Percentiles rank a stretch among this genome's conserved stretches.
phyloP scores from a whole-genome alignment of 35 echinoderm and acorn worm genomes.

The Strongylocentrotus purpuratus region DNA sequence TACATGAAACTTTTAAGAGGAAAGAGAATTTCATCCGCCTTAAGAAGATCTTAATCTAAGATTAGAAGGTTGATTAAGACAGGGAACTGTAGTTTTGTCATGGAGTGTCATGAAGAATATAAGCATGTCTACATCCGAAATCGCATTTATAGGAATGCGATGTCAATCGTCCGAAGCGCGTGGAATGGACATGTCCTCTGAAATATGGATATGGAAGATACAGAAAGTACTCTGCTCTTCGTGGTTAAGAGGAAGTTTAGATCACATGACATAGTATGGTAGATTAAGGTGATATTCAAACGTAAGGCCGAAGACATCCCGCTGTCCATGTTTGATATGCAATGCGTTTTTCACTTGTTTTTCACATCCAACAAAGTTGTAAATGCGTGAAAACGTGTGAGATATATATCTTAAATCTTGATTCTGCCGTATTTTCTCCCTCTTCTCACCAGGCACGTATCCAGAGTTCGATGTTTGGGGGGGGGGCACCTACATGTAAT shows the following conservation, averaged over 20 bases:
- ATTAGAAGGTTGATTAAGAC: too few relatives aligned
- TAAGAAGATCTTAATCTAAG: too few relatives aligned
- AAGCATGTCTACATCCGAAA: background rate
- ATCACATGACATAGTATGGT: background rate
- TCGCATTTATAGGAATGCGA: background rate
- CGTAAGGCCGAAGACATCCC: background rate
- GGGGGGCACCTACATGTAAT: too few relatives aligned
- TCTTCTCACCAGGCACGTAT: too few relatives aligned
- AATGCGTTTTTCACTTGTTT: too few relatives aligned
- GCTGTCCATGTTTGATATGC: too few relatives aligned
- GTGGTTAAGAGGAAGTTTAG: background rate
- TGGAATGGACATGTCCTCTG: background rate
- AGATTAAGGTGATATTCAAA: background rate
- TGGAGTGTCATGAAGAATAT: background rate
- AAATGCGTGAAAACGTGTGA: too few relatives aligned
- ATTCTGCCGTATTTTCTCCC: background rate
- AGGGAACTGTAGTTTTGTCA: background rate
- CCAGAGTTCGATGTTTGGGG: too few relatives aligned
- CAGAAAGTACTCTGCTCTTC: background rate
- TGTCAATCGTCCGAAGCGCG: background rate
- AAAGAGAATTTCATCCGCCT: background rate
- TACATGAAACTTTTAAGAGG: background rate
- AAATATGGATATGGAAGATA: background rate
- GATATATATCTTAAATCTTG: too few relatives aligned
- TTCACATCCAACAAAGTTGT: too few relatives aligned